Conservation (phyloP, 1,140 invertebrate species). For the Pseudachorutes palmiensis region DNA sequence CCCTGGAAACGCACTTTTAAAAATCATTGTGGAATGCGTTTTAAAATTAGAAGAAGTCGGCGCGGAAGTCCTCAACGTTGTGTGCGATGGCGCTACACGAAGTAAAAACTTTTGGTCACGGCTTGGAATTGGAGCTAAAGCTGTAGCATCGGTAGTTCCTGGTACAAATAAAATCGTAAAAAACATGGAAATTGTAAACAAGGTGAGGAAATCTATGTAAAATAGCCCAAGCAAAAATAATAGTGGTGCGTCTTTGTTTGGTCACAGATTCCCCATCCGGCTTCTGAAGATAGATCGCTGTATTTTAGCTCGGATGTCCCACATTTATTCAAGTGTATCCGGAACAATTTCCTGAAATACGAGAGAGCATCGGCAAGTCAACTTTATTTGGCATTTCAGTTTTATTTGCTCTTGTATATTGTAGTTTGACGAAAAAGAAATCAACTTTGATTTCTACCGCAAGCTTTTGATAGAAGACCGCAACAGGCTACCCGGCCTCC, state of each 20-base stretch:
- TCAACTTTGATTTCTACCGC: not conserved
- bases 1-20: not conserved
- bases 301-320: constrained; percentile 15
- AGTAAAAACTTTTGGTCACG: not conserved
- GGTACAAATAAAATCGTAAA: too few species aligned
- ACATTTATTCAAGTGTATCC: constrained; percentile 14
- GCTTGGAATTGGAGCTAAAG: not conserved
- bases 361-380: not conserved
- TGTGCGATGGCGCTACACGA: not conserved
- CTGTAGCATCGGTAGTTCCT: too few species aligned
- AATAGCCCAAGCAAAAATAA: too few species aligned
- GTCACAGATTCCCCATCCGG: constrained; percentile 1
- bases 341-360: constrained; percentile 8
- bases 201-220: too few species aligned
- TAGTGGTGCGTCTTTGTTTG: too few species aligned
- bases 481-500: not conserved
- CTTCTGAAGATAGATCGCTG: not conserved
- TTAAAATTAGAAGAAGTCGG: not conserved
- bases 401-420: not conserved
- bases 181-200: too few species aligned
- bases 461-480: not conserved
- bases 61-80: not conserved
- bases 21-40: not conserved
- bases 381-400: not conserved
- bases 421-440: not conserved